Conservation (phyloP, 2,113 vertebrate species). For the Ciconia stormi region DNA sequence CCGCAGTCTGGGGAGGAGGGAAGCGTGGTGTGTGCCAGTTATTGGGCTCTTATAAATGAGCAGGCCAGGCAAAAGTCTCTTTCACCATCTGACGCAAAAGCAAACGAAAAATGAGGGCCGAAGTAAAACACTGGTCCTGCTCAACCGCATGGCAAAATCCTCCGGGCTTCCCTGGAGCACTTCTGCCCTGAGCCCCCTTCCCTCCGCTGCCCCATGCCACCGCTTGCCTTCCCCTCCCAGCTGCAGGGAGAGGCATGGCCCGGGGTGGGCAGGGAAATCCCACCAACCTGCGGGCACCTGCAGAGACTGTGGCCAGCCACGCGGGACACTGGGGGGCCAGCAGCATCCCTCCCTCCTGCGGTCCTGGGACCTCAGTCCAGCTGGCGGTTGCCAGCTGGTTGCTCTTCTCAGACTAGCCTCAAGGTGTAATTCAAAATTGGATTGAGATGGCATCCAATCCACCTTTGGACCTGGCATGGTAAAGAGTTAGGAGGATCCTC, state of each 20-base stretch:
- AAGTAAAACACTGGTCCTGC: background rate
- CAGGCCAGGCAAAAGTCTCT: background rate
- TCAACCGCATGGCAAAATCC: background rate
- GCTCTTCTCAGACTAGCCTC: background rate
- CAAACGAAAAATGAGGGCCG: background rate
- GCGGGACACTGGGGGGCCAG: rapidly evolving
- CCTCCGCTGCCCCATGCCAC: rapidly evolving
- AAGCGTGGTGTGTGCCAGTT: background rate
- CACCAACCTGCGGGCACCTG: background rate
- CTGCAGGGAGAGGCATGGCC: background rate
- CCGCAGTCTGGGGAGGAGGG: background rate
- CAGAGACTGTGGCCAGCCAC: background rate
- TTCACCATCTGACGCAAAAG: background rate
- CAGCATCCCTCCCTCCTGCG: background rate
- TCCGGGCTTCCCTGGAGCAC: background rate
- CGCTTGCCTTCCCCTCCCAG: rapidly evolving
- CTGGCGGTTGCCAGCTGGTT: background rate
- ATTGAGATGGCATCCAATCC: background rate
- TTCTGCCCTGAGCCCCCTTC: background rate
- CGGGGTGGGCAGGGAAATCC: background rate
- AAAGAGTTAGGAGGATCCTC: background rate
- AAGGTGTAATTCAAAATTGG: background rate
- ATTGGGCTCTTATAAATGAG: background rate
- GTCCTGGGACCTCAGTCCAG: background rate
- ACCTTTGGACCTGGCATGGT: background rate